Evolutionary conservation across 2,797 vertebrate species (phyloP).

Genomic region (Gastrophryne carolinensis): DNA sequence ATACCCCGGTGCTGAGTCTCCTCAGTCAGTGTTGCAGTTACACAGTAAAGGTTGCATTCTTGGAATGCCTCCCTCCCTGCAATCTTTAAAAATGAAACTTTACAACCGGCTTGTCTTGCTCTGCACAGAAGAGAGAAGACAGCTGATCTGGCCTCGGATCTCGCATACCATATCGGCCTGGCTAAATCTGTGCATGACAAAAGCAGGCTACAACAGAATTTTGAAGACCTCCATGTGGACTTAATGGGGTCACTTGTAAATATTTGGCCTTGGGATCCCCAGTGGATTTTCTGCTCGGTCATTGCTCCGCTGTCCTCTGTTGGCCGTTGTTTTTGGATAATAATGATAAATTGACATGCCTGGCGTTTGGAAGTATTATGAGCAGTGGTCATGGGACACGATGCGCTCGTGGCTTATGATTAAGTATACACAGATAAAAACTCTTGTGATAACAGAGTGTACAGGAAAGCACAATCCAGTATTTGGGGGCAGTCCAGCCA

Average conservation of each 20-base stretch:
- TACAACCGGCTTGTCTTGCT: conserved; percentile 15
- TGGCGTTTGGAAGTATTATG: neutral
- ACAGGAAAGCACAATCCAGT: too few relatives aligned
- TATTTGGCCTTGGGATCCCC: neutral
- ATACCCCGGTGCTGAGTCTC: neutral
- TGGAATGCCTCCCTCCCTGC: conserved; percentile 12
- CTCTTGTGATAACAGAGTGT: neutral
- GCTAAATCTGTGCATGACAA: neutral
- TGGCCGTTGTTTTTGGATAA: neutral
- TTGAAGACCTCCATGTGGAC: neutral
- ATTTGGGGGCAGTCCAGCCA: too few relatives aligned
- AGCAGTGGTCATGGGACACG: neutral
- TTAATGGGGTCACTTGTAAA: conserved; percentile 1
- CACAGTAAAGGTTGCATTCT: conserved; percentile 38
- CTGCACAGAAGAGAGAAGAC: neutral
- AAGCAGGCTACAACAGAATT: neutral
- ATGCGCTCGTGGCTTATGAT: neutral
- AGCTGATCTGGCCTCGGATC: neutral
- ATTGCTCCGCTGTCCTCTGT: neutral
- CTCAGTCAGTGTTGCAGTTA: neutral
- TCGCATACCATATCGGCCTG: neutral
- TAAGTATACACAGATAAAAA: neutral
- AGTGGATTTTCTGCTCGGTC: neutral
- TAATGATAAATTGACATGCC: neutral
- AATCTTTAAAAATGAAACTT: conserved; percentile 28